Evolutionary conservation across 2,797 vertebrate species (phyloP).

Genomic region (Nannoperca australis): DNA sequence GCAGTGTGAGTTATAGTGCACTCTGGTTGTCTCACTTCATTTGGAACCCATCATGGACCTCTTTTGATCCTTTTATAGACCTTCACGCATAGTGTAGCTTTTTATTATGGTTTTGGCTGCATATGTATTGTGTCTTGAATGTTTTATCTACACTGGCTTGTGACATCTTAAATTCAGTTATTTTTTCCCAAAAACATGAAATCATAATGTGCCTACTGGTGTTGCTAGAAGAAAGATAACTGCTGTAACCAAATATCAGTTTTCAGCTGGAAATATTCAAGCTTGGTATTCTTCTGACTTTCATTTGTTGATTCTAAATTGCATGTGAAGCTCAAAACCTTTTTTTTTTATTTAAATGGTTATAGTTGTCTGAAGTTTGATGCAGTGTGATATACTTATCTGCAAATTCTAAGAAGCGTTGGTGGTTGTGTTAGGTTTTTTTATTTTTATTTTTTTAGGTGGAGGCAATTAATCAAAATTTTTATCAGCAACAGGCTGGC

Average conservation of each 20-base stretch:
- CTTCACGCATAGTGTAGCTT: constrained; percentile 27
- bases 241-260: constrained; percentile 7
- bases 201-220: neutral
- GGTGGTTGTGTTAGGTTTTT: no score
- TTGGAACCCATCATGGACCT: constrained; percentile 55
- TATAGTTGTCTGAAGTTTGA: constrained; percentile 9
- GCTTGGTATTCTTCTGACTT: neutral
- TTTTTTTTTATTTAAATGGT: neutral
- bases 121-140: constrained; percentile 4
- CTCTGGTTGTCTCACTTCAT: constrained; percentile 54
- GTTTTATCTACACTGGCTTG: constrained; percentile 14
- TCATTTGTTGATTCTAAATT: neutral
- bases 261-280: constrained; percentile 2
- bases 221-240: neutral
- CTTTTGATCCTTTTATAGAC: constrained; percentile 61
- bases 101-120: constrained; percentile 39
- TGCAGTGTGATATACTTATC: constrained; percentile 3
- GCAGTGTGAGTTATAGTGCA: constrained; percentile 26
- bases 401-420: constrained; percentile 17
- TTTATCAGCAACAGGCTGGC: constrained; percentile 46
- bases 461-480: constrained; percentile 27
- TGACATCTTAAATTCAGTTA: constrained; percentile 13
- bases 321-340: neutral
- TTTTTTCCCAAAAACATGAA: neutral
- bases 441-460: constrained; percentile 45